These are phyloP conservation scores for Sapajus apella DNA, from an alignment of 2,113 vertebrate species.

Conservation along the genomic window DNA sequence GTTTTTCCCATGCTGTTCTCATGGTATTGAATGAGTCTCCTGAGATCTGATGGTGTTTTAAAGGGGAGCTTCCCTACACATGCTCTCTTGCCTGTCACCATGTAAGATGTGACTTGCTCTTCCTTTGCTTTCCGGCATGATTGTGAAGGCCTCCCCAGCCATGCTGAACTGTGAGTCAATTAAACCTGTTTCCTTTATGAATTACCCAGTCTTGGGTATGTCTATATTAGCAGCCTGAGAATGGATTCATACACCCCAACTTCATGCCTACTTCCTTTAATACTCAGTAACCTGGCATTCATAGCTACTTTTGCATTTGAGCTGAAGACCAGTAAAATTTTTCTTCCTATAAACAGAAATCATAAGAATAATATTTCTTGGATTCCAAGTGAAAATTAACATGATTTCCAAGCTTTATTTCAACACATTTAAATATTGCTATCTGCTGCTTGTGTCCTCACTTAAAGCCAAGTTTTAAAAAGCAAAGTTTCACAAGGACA, in stretches of 20 bases:
- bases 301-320: background rate
- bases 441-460: background rate
- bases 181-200: too few species aligned
- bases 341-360: conserved; percentile 19
- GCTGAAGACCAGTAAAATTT: background rate
- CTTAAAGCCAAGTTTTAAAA: conserved; percentile 46
- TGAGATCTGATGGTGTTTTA: too few species aligned
- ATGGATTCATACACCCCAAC: background rate
- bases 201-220: too few species aligned
- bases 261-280: background rate
- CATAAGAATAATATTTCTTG: background rate
- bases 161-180: too few species aligned
- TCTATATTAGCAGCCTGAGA: too few species aligned
- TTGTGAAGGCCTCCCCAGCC: too few species aligned
- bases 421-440: background rate
- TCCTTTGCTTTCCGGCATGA: too few species aligned
- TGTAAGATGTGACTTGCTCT: too few species aligned
- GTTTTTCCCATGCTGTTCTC: too few species aligned
- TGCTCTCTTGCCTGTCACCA: too few species aligned
- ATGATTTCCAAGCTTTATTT: conserved; percentile 29
- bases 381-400: background rate
- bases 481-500: conserved; percentile 23
- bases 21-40: too few species aligned
- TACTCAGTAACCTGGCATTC: background rate
- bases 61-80: too few species aligned